Conservation (phyloP, 2,888 invertebrate species). For the Oscheius sp. region DNA sequence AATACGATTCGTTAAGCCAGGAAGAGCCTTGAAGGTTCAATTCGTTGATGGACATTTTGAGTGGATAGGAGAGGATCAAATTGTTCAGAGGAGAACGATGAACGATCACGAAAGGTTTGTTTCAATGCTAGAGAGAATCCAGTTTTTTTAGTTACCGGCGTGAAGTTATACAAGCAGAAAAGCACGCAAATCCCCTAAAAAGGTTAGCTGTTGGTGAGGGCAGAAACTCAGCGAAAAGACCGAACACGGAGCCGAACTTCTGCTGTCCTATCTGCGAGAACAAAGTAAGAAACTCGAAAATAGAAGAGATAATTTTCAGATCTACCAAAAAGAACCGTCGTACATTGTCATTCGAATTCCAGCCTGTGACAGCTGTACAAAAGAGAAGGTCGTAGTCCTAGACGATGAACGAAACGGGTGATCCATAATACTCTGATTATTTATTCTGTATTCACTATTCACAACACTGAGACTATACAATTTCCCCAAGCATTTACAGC, state of each 20-base stretch:
- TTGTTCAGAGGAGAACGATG: slow-evolving; percentile 35
- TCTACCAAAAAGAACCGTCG: slow-evolving; percentile 63
- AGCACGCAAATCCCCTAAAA: slow-evolving; percentile 31
- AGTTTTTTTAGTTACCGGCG: neutral
- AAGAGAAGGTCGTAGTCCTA: slow-evolving; percentile 61
- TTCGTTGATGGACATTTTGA: slow-evolving; percentile 61
- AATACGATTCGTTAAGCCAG: slow-evolving; percentile 41
- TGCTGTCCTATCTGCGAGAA: slow-evolving; percentile 65
- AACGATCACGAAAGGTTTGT: slow-evolving; percentile 37
- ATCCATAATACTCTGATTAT: neutral
- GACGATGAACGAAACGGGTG: slow-evolving; percentile 47
- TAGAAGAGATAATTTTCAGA: slow-evolving; percentile 35
- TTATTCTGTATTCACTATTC: slow-evolving; percentile 14
- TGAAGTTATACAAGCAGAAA: slow-evolving; percentile 6
- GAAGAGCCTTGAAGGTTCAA: slow-evolving; percentile 47
- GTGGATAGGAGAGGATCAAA: slow-evolving; percentile 55
- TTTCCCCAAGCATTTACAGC: slow-evolving; percentile 14
- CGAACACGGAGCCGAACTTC: slow-evolving; percentile 47
- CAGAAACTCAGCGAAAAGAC: slow-evolving; percentile 21
- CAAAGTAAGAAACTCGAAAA: slow-evolving; percentile 39
- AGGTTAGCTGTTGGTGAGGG: slow-evolving; percentile 35
- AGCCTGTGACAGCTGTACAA: slow-evolving; percentile 65
- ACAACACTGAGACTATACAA: neutral
- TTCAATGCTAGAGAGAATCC: neutral
- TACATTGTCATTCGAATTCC: slow-evolving; percentile 68